A percentile compares a stretch with the other conserved stretches of the same genome.
Conservation (phyloP, 2,888 invertebrate genomes). For the Labia minor region DNA sequence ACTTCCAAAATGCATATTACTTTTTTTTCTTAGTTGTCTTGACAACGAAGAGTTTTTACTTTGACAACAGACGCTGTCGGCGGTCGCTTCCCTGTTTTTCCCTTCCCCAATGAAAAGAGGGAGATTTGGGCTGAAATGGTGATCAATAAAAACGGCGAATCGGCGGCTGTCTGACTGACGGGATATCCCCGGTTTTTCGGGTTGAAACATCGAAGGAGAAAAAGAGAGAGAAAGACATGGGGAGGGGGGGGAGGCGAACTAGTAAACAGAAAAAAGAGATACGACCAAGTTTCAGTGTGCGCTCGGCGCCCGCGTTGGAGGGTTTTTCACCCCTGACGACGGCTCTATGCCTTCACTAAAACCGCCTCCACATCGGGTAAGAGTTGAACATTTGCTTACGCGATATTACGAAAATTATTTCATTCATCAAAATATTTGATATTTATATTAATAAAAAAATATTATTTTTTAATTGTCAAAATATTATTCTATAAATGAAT, state of each 20-base stretch:
- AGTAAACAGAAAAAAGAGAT: background rate
- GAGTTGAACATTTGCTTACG: too few species aligned
- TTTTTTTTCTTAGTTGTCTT: background rate
- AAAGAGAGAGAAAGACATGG: too few species aligned
- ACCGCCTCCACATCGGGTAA: too few species aligned
- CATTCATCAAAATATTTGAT: too few species aligned
- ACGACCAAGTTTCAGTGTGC: background rate
- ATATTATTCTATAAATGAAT: too few species aligned
- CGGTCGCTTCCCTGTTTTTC: background rate
- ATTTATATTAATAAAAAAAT: too few species aligned
- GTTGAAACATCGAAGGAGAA: background rate
- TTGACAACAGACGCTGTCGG: background rate
- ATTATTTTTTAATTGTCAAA: too few species aligned
- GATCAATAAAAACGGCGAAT: background rate
- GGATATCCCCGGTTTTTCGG: background rate
- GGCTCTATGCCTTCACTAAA: background rate
- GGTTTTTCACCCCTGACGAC: background rate
- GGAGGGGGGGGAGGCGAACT: background rate
- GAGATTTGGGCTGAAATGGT: too few species aligned
- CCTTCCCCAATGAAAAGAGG: background rate
- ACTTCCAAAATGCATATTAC: too few species aligned
- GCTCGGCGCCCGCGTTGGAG: background rate
- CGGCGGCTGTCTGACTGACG: background rate
- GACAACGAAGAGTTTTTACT: background rate
- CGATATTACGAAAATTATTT: too few species aligned